These are phyloP conservation scores for Gallinago media DNA, from an alignment of 2,113 vertebrate genomes.

Conservation along the genomic window DNA sequence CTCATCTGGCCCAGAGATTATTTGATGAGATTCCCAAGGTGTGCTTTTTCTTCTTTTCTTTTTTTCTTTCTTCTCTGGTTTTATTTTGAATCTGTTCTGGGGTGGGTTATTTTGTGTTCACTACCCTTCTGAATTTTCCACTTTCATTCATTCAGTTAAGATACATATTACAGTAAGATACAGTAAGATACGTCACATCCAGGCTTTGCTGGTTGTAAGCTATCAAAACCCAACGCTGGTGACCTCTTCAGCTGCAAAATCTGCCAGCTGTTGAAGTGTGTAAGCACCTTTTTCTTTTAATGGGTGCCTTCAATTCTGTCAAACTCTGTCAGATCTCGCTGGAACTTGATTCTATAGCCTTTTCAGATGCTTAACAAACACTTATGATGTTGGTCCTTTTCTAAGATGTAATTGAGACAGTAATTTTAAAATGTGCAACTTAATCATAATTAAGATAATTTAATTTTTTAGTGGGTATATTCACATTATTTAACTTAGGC, in stretches of 20 bases:
- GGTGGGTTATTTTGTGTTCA: fast-evolving
- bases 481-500: background rate
- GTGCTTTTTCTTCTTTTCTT: background rate
- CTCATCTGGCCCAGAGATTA: constrained; percentile 93
- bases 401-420: background rate
- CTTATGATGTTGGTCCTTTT: background rate
- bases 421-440: background rate
- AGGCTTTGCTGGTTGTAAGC: background rate
- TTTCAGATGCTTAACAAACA: background rate
- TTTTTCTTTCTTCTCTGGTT: background rate
- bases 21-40: constrained; percentile 95
- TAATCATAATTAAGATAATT: background rate
- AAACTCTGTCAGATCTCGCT: background rate
- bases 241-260: background rate
- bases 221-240: background rate
- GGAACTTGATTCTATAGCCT: background rate
- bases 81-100: background rate
- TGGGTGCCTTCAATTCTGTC: background rate
- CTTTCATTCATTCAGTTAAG: background rate
- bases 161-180: background rate
- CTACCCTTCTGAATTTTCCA: fast-evolving
- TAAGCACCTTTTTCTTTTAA: background rate
- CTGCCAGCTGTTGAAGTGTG: background rate
- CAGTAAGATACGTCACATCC: background rate
- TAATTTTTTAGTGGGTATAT: background rate